These are phyloP conservation scores for Nothocercus nigrocapillus DNA, from an alignment of 2,113 vertebrate species.

Conservation along the genomic window DNA sequence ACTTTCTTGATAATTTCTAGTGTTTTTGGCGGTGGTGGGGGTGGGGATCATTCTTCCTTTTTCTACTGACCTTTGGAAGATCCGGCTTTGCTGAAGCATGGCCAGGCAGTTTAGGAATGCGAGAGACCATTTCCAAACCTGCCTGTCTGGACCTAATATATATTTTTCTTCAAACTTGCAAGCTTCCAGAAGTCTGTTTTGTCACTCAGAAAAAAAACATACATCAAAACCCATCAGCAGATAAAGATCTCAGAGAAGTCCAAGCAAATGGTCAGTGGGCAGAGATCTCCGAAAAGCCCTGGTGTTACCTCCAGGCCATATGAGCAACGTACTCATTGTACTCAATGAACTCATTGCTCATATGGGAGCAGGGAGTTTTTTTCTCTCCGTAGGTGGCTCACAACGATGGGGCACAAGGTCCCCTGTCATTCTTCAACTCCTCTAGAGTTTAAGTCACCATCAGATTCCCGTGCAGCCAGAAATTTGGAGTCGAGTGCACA, in stretches of 20 bases:
- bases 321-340: no score
- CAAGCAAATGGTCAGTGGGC: neutral
- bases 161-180: neutral
- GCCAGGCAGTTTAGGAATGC: neutral
- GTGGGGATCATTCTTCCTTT: neutral
- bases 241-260: neutral
- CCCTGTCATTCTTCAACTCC: neutral
- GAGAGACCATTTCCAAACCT: neutral
- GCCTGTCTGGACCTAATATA: neutral
- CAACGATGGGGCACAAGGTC: neutral
- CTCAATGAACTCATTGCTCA: no score
- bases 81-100: neutral
- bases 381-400: neutral
- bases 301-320: neutral
- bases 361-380: neutral
- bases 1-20: neutral
- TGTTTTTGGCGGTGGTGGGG: no score
- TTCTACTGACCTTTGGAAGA: neutral
- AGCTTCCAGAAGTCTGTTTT: neutral
- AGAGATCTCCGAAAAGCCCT: neutral
- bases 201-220: neutral
- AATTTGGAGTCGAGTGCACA: neutral
- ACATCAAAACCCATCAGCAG: neutral
- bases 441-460: neutral
- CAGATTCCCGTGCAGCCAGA: neutral